phyloP scores from a whole-genome alignment of 2,888 invertebrate species.

The Xylota segnis region DNA sequence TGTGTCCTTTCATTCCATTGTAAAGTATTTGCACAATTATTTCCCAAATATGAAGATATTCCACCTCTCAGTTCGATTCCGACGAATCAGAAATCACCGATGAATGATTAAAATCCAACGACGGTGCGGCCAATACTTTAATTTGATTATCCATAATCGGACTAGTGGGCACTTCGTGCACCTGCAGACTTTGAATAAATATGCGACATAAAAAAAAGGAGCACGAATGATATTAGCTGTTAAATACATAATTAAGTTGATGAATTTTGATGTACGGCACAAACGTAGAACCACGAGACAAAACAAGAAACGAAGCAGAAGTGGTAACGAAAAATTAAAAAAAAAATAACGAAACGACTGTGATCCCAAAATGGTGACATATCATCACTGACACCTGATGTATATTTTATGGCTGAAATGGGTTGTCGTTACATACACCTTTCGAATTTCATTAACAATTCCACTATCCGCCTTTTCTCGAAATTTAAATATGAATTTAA shows the following conservation, averaged over 20 bases:
- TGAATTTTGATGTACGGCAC: conserved; percentile 48
- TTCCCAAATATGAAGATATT: conserved; percentile 4
- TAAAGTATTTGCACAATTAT: conserved; percentile 12
- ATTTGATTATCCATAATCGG: conserved; percentile 55
- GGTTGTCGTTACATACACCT: conserved; percentile 73
- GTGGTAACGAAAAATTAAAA: conserved; percentile 30
- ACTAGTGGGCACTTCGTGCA: conserved; percentile 42
- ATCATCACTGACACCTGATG: conserved; percentile 76
- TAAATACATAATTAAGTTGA: conserved; percentile 59
- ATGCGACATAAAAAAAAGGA: conserved; percentile 49
- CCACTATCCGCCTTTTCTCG: conserved; percentile 58
- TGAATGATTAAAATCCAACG: conserved; percentile 27
- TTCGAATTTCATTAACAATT: conserved; percentile 71
- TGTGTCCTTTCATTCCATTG: background rate
- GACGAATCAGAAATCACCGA: conserved; percentile 36
- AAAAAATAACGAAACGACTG: conserved; percentile 27
- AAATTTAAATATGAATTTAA: conserved; percentile 75
- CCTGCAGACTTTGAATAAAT: conserved; percentile 63
- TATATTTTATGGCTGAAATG: conserved; percentile 75
- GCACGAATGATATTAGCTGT: conserved; percentile 64
- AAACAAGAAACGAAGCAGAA: conserved; percentile 50
- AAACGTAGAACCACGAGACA: conserved; percentile 47
- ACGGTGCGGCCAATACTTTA: conserved; percentile 20
- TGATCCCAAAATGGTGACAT: conserved; percentile 72
- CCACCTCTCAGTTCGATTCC: conserved; percentile 5